Evolutionary conservation across 2,888 invertebrate genomes (phyloP), one percentile per base, ranked within the genome.

Genomic region (Ichneumoninae sp.): DNA sequence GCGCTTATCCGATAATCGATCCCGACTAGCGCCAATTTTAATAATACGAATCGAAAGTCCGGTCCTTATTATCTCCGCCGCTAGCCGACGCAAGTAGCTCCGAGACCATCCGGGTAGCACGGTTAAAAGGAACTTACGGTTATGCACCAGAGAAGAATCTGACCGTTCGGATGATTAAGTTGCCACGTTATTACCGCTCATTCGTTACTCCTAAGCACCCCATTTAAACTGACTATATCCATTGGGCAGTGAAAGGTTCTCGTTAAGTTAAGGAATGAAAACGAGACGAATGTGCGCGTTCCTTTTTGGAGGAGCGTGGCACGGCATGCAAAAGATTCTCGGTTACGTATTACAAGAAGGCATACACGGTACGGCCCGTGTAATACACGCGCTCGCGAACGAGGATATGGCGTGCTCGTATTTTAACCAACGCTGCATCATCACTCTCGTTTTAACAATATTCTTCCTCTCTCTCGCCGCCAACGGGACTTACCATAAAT

Each of bases 151-250:
- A 36, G 36, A 22, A 50, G 75, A 66, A 76, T 82, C 44, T 71
- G 50, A 68, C 71, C 33, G 52, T 69, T 30, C 13, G 36, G 84
- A 80, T 84, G 82, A 84, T 84, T 82, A 76, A 84, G 79, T 84
- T 79, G 71, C 70, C 57, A 79, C 78, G 82, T 79, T 84, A 82
- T 84, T 84, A 84, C 65, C 71, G 44, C 62, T 84, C 79, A 82
- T 84, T 79, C 82, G 82, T 84, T 84, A 84, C 71, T 84, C 66
- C 82, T 79, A 82, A 84, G 78, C 78, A 82, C 52, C 44, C 82
- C 60, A 84, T 84, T 84, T 75, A 76, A 66, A 75, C 79, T 36
- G 65, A 71, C 74, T 71, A 60, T 78, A 66, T 47, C 50, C 50
- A 47, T 50, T 50, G 65, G 44, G 74, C 60, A 79, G 84, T 84